These are phyloP conservation scores for Sylvilagus bachmani DNA, from an alignment of 2,113 vertebrate species.

Conservation along the genomic window DNA sequence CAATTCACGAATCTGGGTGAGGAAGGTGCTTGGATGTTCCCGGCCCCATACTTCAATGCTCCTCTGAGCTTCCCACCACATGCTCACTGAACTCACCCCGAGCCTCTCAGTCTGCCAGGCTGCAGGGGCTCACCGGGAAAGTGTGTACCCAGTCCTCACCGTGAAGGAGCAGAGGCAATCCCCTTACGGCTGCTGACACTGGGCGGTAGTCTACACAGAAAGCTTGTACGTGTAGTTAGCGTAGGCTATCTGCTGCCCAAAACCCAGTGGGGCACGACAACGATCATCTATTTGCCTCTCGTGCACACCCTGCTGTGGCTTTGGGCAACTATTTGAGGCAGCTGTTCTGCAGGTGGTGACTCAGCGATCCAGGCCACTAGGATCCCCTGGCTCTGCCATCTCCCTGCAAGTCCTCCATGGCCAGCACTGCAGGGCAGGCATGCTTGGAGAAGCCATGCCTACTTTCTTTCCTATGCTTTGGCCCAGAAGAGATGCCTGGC, in stretches of 20 bases:
- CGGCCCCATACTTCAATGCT: neutral
- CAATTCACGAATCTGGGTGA: conserved; percentile 37
- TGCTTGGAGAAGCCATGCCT: neutral
- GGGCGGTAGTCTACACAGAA: neutral
- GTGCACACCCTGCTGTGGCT: neutral
- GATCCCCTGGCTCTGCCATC: neutral
- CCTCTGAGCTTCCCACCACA: neutral
- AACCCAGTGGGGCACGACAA: neutral
- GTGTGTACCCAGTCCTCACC: neutral
- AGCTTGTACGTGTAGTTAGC: neutral
- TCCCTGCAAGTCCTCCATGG: neutral
- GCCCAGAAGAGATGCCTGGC: neutral
- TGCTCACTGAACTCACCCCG: neutral
- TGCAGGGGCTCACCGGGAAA: neutral
- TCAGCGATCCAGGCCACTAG: conserved; percentile 17
- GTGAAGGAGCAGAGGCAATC: neutral
- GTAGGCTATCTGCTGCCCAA: neutral
- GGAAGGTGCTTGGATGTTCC: conserved; percentile 20
- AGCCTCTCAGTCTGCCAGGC: neutral
- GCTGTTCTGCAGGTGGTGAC: neutral
- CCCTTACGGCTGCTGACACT: neutral
- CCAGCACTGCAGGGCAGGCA: neutral
- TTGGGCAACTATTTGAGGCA: conserved; percentile 10
- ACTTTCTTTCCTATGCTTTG: neutral
- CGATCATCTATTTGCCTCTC: neutral